Conservation (phyloP, 92 coral and sea anemone species). For the Zoanthus gigantus region DNA sequence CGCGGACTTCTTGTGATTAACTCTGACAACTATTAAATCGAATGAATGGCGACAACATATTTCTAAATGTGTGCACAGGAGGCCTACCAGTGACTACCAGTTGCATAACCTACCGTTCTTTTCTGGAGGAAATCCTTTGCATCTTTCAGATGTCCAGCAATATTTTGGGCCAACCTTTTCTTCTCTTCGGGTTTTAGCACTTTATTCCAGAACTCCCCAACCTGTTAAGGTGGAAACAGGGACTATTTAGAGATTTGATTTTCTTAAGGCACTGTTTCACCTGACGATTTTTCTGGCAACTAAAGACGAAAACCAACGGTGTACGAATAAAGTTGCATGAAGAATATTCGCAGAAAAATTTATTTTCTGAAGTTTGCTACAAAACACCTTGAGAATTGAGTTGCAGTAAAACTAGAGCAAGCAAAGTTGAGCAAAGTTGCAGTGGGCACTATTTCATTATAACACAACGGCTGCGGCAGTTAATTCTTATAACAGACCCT, state of each 20-base stretch:
- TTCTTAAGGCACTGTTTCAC: not conserved
- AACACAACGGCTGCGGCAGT: no score
- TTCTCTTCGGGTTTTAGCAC: slow-evolving; percentile 17
- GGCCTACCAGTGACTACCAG: not conserved
- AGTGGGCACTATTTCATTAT: no score
- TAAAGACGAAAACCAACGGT: not conserved
- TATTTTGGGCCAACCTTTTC: slow-evolving; percentile 27
- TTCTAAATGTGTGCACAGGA: not conserved
- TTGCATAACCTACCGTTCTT: slow-evolving; percentile 10
- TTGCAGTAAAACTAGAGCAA: not conserved
- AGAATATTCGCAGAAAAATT: not conserved
- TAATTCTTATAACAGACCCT: no score
- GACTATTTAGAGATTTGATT: no score
- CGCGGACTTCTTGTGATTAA: no score
- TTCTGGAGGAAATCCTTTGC: slow-evolving; percentile 27
- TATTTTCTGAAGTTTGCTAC: not conserved
- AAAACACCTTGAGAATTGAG: not conserved
- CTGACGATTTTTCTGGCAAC: not conserved
- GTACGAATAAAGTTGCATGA: not conserved
- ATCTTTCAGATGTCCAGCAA: slow-evolving; percentile 39
- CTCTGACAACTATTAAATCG: not conserved
- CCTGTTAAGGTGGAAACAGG: not conserved
- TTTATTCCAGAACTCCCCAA: slow-evolving; percentile 80
- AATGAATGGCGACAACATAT: not conserved
- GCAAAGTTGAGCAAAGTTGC: no score